Percentiles rank a stretch among this genome's conserved stretches.
Conservation (phyloP, 2,888 invertebrate genomes). For the Metallyticus violacea region DNA sequence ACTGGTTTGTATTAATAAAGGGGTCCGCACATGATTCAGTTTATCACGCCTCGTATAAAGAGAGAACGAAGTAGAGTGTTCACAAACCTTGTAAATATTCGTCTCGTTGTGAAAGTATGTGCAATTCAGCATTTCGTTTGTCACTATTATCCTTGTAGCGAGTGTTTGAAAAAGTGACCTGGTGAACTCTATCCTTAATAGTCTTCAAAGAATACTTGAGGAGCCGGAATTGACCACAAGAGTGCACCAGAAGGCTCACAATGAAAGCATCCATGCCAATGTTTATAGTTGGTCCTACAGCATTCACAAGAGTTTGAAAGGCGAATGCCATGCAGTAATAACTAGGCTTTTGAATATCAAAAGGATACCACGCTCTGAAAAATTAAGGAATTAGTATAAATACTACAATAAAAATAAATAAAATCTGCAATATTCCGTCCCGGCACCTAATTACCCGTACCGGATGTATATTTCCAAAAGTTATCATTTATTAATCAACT, state of each 20-base stretch:
- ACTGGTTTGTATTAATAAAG: too few species aligned
- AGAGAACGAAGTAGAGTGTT: too few species aligned
- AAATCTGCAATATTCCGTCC: too few species aligned
- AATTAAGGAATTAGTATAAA: too few species aligned
- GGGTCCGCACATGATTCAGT: too few species aligned
- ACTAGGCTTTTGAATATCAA: background rate
- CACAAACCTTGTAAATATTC: background rate
- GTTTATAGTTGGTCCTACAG: background rate
- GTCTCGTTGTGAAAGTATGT: background rate
- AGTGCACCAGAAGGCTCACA: background rate
- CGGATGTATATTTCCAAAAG: too few species aligned
- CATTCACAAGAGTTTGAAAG: background rate
- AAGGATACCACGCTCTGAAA: background rate
- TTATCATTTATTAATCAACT: too few species aligned
- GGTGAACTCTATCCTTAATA: background rate
- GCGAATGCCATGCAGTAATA: background rate
- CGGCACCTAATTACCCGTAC: too few species aligned
- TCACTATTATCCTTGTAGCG: background rate
- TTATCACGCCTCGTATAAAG: too few species aligned
- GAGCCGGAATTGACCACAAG: background rate
- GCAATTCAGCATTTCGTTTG: background rate
- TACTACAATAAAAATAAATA: too few species aligned
- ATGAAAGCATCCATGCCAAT: background rate
- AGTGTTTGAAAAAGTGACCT: background rate
- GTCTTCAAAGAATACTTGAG: background rate